These are phyloP conservation scores for Apodemus speciosus DNA, from an alignment of 2,113 vertebrate species.

Conservation along the genomic window DNA sequence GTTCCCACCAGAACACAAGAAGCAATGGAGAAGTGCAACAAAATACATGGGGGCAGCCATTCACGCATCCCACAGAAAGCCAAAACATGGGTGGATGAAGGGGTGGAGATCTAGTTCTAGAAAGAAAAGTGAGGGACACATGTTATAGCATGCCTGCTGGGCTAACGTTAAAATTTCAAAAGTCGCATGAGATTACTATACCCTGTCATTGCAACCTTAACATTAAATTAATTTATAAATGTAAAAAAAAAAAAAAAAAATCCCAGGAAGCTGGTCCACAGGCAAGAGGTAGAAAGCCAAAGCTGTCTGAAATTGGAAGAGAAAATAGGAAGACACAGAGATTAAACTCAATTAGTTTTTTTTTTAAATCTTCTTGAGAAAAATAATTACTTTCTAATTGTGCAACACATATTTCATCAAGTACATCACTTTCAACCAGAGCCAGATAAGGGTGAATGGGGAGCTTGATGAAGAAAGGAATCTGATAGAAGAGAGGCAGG, in stretches of 20 bases:
- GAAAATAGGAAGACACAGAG: constrained; percentile 5
- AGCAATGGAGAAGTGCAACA: constrained; percentile 70
- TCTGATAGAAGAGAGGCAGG: background rate
- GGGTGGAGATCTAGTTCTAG: constrained; percentile 59
- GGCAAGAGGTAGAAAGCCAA: background rate
- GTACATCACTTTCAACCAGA: background rate
- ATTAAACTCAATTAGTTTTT: constrained; percentile 40
- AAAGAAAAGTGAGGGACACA: constrained; percentile 72
- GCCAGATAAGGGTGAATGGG: background rate
- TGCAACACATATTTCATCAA: background rate
- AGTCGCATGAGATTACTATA: background rate
- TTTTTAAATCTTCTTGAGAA: background rate
- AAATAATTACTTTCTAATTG: constrained; percentile 25
- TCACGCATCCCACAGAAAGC: constrained; percentile 64
- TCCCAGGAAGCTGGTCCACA: background rate
- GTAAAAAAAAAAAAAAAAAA: background rate
- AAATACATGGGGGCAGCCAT: constrained; percentile 42
- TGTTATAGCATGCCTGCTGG: constrained; percentile 49
- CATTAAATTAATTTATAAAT: background rate
- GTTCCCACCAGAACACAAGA: constrained; percentile 63
- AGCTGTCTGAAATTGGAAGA: background rate
- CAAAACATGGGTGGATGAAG: constrained; percentile 40
- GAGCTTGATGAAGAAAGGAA: background rate
- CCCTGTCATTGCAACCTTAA: background rate
- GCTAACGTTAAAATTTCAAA: background rate